These are phyloP conservation scores for Gnatocerus cornutus DNA, from an alignment of 2,888 invertebrate genomes.

Conservation along the genomic window DNA sequence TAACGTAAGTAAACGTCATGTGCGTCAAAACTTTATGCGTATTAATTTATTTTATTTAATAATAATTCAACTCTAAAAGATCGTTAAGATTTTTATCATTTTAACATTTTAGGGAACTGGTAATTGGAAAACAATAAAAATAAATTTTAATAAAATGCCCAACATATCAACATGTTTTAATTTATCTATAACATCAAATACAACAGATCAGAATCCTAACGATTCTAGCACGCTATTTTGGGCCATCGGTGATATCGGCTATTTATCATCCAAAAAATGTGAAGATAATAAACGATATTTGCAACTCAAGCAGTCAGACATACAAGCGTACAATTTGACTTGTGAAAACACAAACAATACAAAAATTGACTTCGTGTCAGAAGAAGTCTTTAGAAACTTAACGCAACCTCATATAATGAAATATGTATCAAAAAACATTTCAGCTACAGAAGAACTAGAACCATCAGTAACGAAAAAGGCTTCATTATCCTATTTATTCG, in stretches of 20 bases:
- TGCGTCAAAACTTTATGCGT: not conserved
- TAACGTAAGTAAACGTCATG: no score
- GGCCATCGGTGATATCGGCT: constrained; percentile 6
- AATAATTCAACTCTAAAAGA: no score
- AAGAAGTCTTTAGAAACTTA: no score
- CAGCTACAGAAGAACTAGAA: not conserved
- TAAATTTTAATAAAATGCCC: not conserved
- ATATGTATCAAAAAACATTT: no score
- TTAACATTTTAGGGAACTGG: constrained; percentile 15
- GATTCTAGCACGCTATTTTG: constrained; percentile 5
- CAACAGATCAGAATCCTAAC: not conserved
- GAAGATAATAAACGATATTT: not conserved
- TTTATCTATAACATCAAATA: not conserved
- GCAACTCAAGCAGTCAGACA: not conserved
- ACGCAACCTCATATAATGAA: not conserved
- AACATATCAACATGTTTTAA: not conserved
- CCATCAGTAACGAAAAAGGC: not conserved
- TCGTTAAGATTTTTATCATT: not conserved
- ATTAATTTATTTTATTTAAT: no score
- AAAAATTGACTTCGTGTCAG: not conserved
- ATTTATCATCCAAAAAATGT: not conserved
- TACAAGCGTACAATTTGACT: not conserved
- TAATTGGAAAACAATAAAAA: not conserved
- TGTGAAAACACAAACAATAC: not conserved
- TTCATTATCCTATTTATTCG: not conserved